Conservation (phyloP, 2,113 vertebrate species). For the Myocastor coypus region DNA sequence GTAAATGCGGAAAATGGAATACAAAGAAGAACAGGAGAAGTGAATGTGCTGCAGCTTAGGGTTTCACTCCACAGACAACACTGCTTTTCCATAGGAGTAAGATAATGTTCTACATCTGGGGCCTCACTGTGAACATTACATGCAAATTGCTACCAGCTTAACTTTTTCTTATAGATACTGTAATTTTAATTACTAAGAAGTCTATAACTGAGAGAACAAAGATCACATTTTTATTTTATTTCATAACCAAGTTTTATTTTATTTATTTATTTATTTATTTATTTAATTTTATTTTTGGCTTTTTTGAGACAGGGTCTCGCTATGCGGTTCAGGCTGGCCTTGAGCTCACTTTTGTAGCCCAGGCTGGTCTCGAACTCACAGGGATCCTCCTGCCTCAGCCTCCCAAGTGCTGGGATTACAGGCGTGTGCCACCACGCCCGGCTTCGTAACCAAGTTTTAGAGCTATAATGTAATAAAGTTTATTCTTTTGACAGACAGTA, state of each 20-base stretch:
- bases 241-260: too few relatives aligned
- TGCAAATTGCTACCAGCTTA: background rate
- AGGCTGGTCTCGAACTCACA: too few relatives aligned
- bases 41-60: background rate
- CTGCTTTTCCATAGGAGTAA: background rate
- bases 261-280: too few relatives aligned
- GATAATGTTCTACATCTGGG: background rate
- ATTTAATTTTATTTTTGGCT: too few relatives aligned
- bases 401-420: too few relatives aligned
- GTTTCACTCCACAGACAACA: background rate
- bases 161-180: background rate
- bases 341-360: too few relatives aligned
- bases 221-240: constrained; percentile 6
- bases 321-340: too few relatives aligned
- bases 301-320: too few relatives aligned
- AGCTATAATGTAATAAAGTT: background rate
- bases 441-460: background rate
- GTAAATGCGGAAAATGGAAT: background rate
- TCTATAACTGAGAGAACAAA: background rate
- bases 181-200: background rate
- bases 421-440: too few relatives aligned
- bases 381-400: too few relatives aligned
- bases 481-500: background rate
- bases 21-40: background rate
- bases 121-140: background rate